phyloP scores from a whole-genome alignment of 2,797 vertebrate genomes.

The Intellagama lesueurii region DNA sequence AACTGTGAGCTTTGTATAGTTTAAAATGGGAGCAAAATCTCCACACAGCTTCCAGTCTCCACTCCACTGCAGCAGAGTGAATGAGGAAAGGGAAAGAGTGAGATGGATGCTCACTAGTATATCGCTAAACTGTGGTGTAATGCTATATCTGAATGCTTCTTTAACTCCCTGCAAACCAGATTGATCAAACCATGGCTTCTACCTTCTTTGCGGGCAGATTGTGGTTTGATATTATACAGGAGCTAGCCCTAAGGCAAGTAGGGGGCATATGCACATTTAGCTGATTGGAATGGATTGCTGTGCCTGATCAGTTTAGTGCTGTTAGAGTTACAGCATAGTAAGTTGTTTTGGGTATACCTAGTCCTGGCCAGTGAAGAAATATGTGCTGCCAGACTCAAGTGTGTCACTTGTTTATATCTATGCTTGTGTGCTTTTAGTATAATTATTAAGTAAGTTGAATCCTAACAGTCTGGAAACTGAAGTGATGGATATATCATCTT shows the following conservation, averaged over 20 bases:
- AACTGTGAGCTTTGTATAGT: background rate
- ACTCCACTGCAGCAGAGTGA: too few species aligned
- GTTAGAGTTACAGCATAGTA: background rate
- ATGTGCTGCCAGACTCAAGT: background rate
- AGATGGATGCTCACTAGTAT: background rate
- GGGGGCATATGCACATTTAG: background rate
- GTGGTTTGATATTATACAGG: background rate
- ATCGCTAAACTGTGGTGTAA: background rate
- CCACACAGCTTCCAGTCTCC: too few species aligned
- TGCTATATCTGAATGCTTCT: background rate
- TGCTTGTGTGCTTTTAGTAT: background rate
- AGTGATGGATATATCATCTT: background rate
- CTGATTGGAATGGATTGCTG: background rate
- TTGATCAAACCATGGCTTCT: background rate
- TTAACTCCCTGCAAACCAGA: background rate
- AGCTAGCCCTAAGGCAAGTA: background rate
- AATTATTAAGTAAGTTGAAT: slow-evolving; percentile 2
- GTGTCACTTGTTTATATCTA: background rate
- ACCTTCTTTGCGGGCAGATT: background rate
- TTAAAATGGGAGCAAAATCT: background rate
- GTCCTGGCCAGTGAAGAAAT: background rate
- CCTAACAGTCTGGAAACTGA: background rate
- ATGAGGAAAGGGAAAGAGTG: too few species aligned
- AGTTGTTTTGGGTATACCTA: background rate
- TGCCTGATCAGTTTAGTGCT: background rate